Evolutionary conservation across 1,140 invertebrate species (phyloP), one percentile per base, ranked within the genome.

Genomic region (Drosophila santomea): DNA sequence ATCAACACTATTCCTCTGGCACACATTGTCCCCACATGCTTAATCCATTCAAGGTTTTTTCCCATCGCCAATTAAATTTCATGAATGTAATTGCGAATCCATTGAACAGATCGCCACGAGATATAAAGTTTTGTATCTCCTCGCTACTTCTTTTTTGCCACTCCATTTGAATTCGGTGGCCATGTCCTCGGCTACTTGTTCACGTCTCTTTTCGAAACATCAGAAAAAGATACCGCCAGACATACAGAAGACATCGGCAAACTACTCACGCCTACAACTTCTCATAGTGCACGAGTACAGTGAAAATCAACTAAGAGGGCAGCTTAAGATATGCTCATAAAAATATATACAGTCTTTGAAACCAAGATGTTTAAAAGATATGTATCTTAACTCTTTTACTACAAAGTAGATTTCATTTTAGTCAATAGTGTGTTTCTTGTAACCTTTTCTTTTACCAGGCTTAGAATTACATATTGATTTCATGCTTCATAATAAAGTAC

Each of bases 191-290:
- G 47, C 74, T 54, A 56, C 69, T 82, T 86, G 71, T 73, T 88
- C 66, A 75, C 45, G 58, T 85, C 58, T 74, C 63, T 82, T 39
- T 51, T 64, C 39, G 56, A 78, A 62, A 72, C 61, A 73, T 73
- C 68, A 60, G 45, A 72, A 45, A 59, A 8, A 52, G 62, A 68
- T 80, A 80, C 76, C 77, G 71, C 41, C 73, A 62, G 17, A n/a
- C 39, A 17, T 17, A 17, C 20, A 35, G 47, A 15, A 73, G 50
- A 60, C 80, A 71, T 41, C 36, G 68, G 52, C 28, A 41, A 71
- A 39, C 52, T 64, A 75, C 59, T 75, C 56, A 84, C 78, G 81
- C 81, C 82, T 76, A 82, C 82, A 81, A 86, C 81, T 67, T 71
- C 56, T 58, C 83, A 64, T 67, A 67, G 36, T 47, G 45, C 50